Base-by-base conservation (phyloP, 2,113 vertebrate species). In the Romanogobio albipinnatus region DNA sequence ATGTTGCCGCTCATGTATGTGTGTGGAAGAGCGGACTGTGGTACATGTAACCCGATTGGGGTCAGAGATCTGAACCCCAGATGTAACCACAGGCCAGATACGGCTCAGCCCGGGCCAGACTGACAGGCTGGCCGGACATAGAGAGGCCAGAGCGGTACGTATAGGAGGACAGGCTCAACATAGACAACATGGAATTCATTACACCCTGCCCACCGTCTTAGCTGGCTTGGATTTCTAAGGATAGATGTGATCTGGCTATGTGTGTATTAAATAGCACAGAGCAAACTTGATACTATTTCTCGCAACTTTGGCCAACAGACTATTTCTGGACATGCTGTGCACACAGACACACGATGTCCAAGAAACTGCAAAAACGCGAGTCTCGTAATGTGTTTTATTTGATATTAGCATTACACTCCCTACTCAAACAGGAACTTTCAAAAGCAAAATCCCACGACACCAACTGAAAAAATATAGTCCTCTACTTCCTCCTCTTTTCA, bases 41-140 rank as follows among this genome's bases (percentile, higher is more conserved):
- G 79, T 85, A 82, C 71, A 82, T 80, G 74, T 83, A 75, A 68
- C 11, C 17, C 62, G 43, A 80, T 64, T 73, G 43, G 43, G 76
- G 70, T 81, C 70, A 47, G 51, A 61, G 49, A 71, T 80, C 56
- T 47, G 61, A 79, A 81, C 76, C 53, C 58, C 47, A 71, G 19
- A 84, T 68, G 75, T 56, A 77, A 51, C 47, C 75, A 71, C 49
- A 53, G 51, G 62, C n/a, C 33, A 78, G 76, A 85, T 78, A 68
- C 49, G 10, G 83, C 19, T 51, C 22, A 22, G n/a, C 45, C 19
- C 2, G 19, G 4, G 8, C 59, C 74, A 56, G 70, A 78, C 47
- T 76, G 59, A 81, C 36, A 74, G 71, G 61, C 53, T 51, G 36
- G 17, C 39, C 6, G 39, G 33, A 75, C 24, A 53, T 17, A 26